phyloP scores from a whole-genome alignment of 1,140 invertebrate species.

The Telenomus remus region DNA sequence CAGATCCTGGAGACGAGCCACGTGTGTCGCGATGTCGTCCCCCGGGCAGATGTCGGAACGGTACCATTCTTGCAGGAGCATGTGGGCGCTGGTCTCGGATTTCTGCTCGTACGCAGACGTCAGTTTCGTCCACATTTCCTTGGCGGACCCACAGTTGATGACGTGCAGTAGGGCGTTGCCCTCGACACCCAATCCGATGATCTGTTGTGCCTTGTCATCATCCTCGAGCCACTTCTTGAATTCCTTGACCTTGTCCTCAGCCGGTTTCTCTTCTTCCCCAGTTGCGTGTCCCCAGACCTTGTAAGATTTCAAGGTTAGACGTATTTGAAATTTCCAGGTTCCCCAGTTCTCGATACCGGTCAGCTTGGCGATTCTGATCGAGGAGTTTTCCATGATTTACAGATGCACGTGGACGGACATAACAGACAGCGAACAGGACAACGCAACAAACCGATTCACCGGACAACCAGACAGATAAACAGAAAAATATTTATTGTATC shows the following conservation, averaged over 20 bases:
- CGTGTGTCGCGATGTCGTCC: conserved; percentile 57
- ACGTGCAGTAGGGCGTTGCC: conserved; percentile 60
- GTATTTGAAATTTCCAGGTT: conserved; percentile 54
- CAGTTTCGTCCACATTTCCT: conserved; percentile 64
- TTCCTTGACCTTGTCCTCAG: too few species aligned
- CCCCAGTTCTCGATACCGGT: conserved; percentile 23
- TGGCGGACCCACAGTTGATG: conserved; percentile 53
- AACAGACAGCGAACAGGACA: too few species aligned
- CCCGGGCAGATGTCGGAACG: conserved; percentile 8
- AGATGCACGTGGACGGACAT: not conserved
- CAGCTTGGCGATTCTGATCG: not conserved
- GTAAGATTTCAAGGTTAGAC: conserved; percentile 31
- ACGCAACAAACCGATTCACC: too few species aligned
- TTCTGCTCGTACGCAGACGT: conserved; percentile 66
- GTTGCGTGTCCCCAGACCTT: conserved; percentile 29
- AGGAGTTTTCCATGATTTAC: conserved; percentile 21
- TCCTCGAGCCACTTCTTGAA: conserved; percentile 13
- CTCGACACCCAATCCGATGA: not conserved
- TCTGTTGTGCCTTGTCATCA: not conserved
- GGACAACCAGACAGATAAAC: too few species aligned
- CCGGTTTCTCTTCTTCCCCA: not conserved
- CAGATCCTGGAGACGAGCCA: conserved; percentile 59
- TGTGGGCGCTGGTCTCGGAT: conserved; percentile 63
- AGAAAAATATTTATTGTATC: conserved; percentile 8
- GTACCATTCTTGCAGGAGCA: conserved; percentile 66